phyloP scores from a whole-genome alignment of 2,888 invertebrate genomes.

The Antheraea yamamai region DNA sequence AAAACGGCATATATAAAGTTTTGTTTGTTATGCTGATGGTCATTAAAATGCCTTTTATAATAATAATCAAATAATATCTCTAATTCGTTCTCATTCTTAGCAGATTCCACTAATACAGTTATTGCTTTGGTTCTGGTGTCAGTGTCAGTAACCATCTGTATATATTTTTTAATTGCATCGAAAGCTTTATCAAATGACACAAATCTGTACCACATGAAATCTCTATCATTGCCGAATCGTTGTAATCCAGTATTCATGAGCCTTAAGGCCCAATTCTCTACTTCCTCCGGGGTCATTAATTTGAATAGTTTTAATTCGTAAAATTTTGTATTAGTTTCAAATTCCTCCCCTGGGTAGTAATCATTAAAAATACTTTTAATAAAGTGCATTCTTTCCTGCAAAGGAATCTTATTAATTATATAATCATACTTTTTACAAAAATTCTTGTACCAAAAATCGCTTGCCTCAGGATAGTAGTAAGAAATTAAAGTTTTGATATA shows the following conservation, averaged over 20 bases:
- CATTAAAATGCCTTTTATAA: slow-evolving; percentile 56
- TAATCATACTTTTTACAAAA: slow-evolving; percentile 41
- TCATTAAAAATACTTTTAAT: slow-evolving; percentile 46
- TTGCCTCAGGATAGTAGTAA: too few species aligned
- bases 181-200: slow-evolving; percentile 53
- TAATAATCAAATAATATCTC: slow-evolving; percentile 51
- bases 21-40: slow-evolving; percentile 40
- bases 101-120: slow-evolving; percentile 42
- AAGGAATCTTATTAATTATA: slow-evolving; percentile 48
- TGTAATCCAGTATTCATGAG: slow-evolving; percentile 47
- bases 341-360: slow-evolving; percentile 45
- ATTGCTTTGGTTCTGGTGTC: slow-evolving; percentile 43
- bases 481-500: too few species aligned
- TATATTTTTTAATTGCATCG: slow-evolving; percentile 43
- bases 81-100: slow-evolving; percentile 46
- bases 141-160: slow-evolving; percentile 35
- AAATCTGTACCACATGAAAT: slow-evolving; percentile 51
- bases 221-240: slow-evolving; percentile 41
- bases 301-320: slow-evolving; percentile 39
- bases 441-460: slow-evolving; percentile 45
- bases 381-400: slow-evolving; percentile 43
- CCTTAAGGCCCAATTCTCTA: slow-evolving; percentile 54
- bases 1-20: slow-evolving; percentile 45
- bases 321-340: slow-evolving; percentile 49
- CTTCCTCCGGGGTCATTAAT: slow-evolving; percentile 47